Evolutionary conservation across 2,888 invertebrate genomes (phyloP), one percentile per base, ranked within the genome.

Genomic region (Dryomyza anilis): DNA sequence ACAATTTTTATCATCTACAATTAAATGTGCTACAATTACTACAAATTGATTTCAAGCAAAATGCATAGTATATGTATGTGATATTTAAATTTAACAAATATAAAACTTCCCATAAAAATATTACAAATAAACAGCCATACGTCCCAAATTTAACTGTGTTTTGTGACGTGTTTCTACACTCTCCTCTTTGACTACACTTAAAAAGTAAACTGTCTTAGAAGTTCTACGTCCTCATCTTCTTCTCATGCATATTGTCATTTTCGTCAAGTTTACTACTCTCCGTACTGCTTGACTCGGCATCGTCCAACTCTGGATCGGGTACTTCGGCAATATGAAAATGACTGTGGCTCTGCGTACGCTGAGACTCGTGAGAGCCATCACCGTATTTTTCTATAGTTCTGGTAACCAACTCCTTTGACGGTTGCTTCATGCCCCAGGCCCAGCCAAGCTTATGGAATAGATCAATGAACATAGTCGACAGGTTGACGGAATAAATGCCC

Each of bases 361-460:
- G 56, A 0, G 74, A 74, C 1, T 73, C 71, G 69, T 84, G 83
- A 1, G 77, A 75, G 23, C 83, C 83, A 70, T 83, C 83, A 36
- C 84, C 84, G 56, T 80, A 79, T 65, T 86, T 86, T 68, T 86
- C 87, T 6, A 90, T 88, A 30, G 86, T 86, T 53, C 86, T 87
- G 29, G 81, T 80, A 1, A 86, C 84, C 12, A 89, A 85, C 21
- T 86, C 84, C 10, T 85, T 82, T 0, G 90, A 87, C 0, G 91
- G 89, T 62, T 85, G 79, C 77, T 91, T 90, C 73, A 91, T 81
- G 78, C 94, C 92, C 79, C 92, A 93, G 0, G 91, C 94, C 89
- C 90, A 91, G 43, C 88, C 91, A 50, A 93, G 83, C 74, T 84
- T 85, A 0, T 89, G 87, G 81, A 91, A 92, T 10, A 87, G 76